These are phyloP conservation scores for Lacerta bilineata DNA, from an alignment of 2,797 vertebrate species.

Conservation along the genomic window DNA sequence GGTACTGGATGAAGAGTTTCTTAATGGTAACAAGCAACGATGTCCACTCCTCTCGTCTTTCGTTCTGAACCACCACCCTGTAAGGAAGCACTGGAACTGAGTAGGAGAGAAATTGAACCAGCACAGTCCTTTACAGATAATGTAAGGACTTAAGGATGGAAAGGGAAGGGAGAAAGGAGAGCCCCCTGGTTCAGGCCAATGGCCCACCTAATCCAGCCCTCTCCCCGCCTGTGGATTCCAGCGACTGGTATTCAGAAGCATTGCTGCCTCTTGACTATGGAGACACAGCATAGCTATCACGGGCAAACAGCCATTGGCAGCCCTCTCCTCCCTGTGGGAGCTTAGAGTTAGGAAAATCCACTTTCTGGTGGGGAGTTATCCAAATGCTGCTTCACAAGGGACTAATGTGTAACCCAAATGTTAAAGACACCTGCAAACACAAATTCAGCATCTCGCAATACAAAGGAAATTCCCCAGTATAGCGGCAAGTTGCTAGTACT, in stretches of 20 bases:
- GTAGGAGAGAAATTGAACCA: not conserved
- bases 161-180: not conserved
- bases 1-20: conserved; percentile 98
- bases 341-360: not conserved
- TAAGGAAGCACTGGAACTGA: conserved; percentile 36
- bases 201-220: too few species aligned
- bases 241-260: not conserved
- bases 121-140: not conserved
- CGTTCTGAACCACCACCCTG: conserved; percentile 97
- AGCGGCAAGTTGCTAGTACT: not conserved
- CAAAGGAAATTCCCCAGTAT: not conserved
- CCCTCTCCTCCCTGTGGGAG: not conserved
- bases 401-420: not conserved
- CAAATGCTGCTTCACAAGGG: not conserved
- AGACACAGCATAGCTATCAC: too few species aligned
- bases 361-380: not conserved
- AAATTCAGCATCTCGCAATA: not conserved
- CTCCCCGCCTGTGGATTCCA: too few species aligned
- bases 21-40: conserved; percentile 97
- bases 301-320: too few species aligned
- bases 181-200: too few species aligned
- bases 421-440: not conserved
- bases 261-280: too few species aligned
- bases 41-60: conserved; percentile 96
- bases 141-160: not conserved